Evolutionary conservation across 1,140 invertebrate species (phyloP).

Genomic region (Pristionchus pacificus): DNA sequence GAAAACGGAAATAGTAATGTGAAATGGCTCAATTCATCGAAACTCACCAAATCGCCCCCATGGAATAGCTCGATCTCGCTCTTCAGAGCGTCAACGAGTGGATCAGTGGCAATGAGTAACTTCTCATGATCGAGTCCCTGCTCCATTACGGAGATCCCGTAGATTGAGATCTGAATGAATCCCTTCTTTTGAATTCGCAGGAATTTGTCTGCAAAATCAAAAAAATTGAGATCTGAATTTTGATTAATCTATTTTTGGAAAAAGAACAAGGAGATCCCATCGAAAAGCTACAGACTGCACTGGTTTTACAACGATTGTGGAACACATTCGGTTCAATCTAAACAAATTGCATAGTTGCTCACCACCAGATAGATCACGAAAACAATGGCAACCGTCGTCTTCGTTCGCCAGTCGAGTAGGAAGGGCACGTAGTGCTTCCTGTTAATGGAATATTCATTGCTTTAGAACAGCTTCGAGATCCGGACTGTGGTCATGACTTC

Average conservation of each 20-base stretch:
- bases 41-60: slow-evolving; percentile 40
- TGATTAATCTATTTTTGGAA: too few relatives aligned
- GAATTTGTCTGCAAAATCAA: not conserved
- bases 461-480: too few relatives aligned
- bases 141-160: slow-evolving; percentile 55
- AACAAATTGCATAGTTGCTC: too few relatives aligned
- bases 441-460: too few relatives aligned
- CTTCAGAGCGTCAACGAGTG: slow-evolving; percentile 44
- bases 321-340: too few relatives aligned
- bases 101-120: slow-evolving; percentile 57
- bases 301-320: not conserved
- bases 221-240: not conserved
- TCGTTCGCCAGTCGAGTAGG: slow-evolving; percentile 46
- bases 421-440: slow-evolving; percentile 53
- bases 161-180: slow-evolving; percentile 48
- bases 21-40: not conserved
- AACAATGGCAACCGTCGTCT: slow-evolving; percentile 52
- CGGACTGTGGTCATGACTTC: too few relatives aligned
- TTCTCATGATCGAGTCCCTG: slow-evolving; percentile 59
- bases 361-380: slow-evolving; percentile 56
- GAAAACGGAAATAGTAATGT: slow-evolving; percentile 1
- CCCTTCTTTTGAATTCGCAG: not conserved
- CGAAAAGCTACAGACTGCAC: not conserved
- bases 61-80: slow-evolving; percentile 50
- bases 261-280: too few relatives aligned